Base-by-base conservation (phyloP, 2,113 vertebrate genomes). In the Anser brachyrhynchus region DNA sequence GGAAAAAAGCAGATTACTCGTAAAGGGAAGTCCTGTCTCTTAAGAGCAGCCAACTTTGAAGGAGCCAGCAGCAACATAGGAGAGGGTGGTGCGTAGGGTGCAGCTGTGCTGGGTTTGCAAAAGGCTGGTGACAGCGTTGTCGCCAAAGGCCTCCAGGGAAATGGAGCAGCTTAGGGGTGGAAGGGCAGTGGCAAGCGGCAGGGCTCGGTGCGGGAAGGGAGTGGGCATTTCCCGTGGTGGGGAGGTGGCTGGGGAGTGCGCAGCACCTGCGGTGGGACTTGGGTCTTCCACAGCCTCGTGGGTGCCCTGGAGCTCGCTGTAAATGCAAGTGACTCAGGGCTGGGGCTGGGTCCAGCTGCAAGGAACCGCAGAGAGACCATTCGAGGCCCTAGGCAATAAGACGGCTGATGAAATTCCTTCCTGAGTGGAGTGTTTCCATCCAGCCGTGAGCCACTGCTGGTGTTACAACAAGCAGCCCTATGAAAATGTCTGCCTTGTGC, bases 1-100 rank as follows among this genome's bases (percentile, higher is more conserved):
- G 79, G 61, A 64, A 71, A 51, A 67, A 5, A 4, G 0, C 16
- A 7, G 65, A 19, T 4, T 46, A 3, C 37, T 12, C 9, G 11
- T 15, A 3, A 31, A 67, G 26, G 49, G 58, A 29, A 25, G 20
- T 12, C 22, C 39, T 6, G 3, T 21, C 33, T 72, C 49, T 39
- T 21, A 3, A 13, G 41, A 11, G 67, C 61, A 67, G 52, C 59
- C 66, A 26, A 51, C 67, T 10, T 8, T 43, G 67, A 33, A 46
- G 55, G 25, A 4, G 37, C 10, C 66, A 70, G 76, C 59, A 54
- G 70, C 35, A 13, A 2, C 6, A 3, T 2, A 16, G 0, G 6
- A 37, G 20, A 28, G 23, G 15, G 6, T 13, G 31, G 55, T 5
- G 14, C 5, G 6, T 3, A 2, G 12, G 8, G 0, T 0, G 10